Evolutionary conservation across 2,113 vertebrate species (phyloP), one percentile per base, ranked within the genome.

Genomic region (Corynorhinus townsendii): DNA sequence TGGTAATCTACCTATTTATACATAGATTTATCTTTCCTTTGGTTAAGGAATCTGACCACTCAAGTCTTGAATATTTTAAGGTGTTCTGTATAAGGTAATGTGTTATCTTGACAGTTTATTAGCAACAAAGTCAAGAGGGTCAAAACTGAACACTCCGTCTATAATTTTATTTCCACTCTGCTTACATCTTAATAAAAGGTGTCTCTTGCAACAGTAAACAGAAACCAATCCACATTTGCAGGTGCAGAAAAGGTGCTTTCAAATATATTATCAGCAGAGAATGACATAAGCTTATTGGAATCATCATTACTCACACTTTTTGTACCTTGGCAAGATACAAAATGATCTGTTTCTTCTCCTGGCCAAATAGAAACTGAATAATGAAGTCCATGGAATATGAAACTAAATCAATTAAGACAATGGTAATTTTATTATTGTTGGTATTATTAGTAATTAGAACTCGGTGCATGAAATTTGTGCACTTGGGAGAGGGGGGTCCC

Each of bases 91-190:
- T 92, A 97, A 97, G 92, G 96, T 89, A 97, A 97, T 97, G 96
- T 90, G 97, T 97, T 97, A 97, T 97, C 97, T 92, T 97, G 97
- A 97, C 97, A 97, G 96, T 97, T 97, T 97, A 97, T 97, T 97
- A 97, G 94, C 86, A 97, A 97, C 96, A 97, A 97, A 97, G 97
- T 97, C 96, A 97, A 89, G 95, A 95, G 97, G 97, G 97, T 97
- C 97, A 97, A 94, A 96, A 90, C 96, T 94, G 96, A 97, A 97
- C 91, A 95, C 89, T 95, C 86, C 77, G 96, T 94, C 95, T 96
- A 96, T 96, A 96, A 96, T 97, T 96, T 97, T 97, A 96, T 96
- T 96, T 96, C 93, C 7, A 2, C 66, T 73, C 91, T 73, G 89
- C 93, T 96, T 94, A 96, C 89, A 97, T 97, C 96, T 97, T 97